Conservation (phyloP, 2,888 invertebrate species). For the Caenorhabditis sp. region DNA sequence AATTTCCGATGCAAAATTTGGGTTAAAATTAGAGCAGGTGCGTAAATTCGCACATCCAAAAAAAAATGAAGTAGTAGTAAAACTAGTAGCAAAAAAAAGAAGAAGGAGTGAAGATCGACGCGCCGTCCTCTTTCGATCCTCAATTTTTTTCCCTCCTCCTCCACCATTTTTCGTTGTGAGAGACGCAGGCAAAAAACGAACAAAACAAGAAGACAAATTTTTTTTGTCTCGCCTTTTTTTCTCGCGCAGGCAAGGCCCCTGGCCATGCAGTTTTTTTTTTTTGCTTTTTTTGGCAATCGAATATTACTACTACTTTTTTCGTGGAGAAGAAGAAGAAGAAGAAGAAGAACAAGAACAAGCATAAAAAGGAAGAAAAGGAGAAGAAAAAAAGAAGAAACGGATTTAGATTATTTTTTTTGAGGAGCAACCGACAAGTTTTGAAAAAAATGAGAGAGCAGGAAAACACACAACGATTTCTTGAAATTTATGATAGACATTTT, state of each 20-base stretch:
- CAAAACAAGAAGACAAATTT: too few relatives aligned
- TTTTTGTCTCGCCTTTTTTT: too few relatives aligned
- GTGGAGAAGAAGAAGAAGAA: neutral
- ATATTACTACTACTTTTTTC: slow-evolving; percentile 1
- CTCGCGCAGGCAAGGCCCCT: too few relatives aligned
- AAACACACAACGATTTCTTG: neutral
- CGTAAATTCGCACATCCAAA: too few relatives aligned
- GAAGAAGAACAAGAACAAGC: neutral
- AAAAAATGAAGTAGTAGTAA: neutral
- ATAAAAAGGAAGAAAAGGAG: neutral
- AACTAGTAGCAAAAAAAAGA: neutral
- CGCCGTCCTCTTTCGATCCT: slow-evolving; percentile 5
- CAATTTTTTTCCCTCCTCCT: slow-evolving; percentile 5
- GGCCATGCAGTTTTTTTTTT: neutral
- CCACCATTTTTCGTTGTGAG: neutral
- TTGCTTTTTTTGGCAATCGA: neutral
- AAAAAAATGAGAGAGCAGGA: neutral
- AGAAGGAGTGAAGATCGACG: slow-evolving; percentile 8
- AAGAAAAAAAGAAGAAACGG: neutral
- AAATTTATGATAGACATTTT: neutral
- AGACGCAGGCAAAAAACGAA: slow-evolving; percentile 3
- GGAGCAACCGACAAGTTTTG: neutral
- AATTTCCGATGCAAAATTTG: neutral
- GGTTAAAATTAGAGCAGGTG: too few relatives aligned
- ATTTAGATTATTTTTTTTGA: slow-evolving; percentile 1